Evolutionary conservation across 2,113 vertebrate species (phyloP).

Genomic region (Trematomus loennbergii): DNA sequence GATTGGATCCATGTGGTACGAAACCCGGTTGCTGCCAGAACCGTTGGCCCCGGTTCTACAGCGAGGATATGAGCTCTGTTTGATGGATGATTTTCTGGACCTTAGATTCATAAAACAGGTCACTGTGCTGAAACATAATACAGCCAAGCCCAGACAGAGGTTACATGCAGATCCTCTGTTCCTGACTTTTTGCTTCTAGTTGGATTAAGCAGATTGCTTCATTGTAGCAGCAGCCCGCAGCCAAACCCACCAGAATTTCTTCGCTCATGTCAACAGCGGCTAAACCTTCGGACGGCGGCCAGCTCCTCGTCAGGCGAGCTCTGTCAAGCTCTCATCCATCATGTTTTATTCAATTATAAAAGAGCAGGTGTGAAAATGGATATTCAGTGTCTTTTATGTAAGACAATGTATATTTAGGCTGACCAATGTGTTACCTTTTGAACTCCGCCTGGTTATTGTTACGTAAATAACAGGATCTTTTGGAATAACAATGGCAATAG

Average conservation of each 20-base stretch:
- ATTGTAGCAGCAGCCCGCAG: slow-evolving; percentile 33
- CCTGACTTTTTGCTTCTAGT: slow-evolving; percentile 46
- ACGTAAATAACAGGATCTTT: background rate
- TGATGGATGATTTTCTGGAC: slow-evolving; percentile 76
- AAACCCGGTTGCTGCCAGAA: slow-evolving; percentile 70
- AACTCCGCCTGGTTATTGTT: slow-evolving; percentile 15
- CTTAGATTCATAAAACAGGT: slow-evolving; percentile 57
- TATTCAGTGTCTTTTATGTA: slow-evolving; percentile 19
- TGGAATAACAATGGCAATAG: background rate
- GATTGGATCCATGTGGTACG: slow-evolving; percentile 71
- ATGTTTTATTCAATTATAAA: slow-evolving; percentile 51
- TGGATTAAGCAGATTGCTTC: slow-evolving; percentile 54
- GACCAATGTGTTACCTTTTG: slow-evolving; percentile 32
- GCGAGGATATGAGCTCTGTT: slow-evolving; percentile 75
- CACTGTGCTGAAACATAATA: slow-evolving; percentile 67
- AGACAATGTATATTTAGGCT: slow-evolving; percentile 38
- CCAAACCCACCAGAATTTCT: slow-evolving; percentile 69
- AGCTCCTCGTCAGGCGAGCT: slow-evolving; percentile 31
- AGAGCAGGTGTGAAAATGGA: slow-evolving; percentile 49
- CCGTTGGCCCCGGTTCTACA: slow-evolving; percentile 76
- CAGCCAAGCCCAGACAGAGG: slow-evolving; percentile 46
- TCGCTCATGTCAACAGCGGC: slow-evolving; percentile 68
- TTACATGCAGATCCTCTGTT: slow-evolving; percentile 44
- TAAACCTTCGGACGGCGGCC: slow-evolving; percentile 50
- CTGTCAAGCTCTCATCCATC: slow-evolving; percentile 63